Conservation (phyloP, 2,113 vertebrate genomes). For the Corynorhinus townsendii region DNA sequence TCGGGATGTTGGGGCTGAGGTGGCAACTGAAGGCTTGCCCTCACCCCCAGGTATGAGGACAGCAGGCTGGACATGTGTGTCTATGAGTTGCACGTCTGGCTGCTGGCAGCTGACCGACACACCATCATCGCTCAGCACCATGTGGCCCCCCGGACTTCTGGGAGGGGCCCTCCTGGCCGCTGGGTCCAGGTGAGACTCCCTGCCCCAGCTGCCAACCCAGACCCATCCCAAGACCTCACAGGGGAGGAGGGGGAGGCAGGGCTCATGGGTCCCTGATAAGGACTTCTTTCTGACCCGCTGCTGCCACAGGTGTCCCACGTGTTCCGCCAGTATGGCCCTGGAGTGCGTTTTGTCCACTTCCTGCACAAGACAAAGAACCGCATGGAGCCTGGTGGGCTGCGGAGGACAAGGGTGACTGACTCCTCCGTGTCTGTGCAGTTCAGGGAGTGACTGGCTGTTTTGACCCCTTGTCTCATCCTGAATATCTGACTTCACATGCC, state of each 20-base stretch:
- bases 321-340: slow-evolving; percentile 70
- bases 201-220: background rate
- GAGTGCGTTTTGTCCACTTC: slow-evolving; percentile 84
- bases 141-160: slow-evolving; percentile 44
- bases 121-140: slow-evolving; percentile 81
- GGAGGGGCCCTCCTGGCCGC: slow-evolving; percentile 21
- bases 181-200: slow-evolving; percentile 62
- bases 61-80: slow-evolving; percentile 82
- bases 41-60: slow-evolving; percentile 86
- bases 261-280: rapidly evolving
- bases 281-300: background rate
- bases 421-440: slow-evolving; percentile 82
- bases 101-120: slow-evolving; percentile 81
- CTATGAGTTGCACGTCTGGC: slow-evolving; percentile 86
- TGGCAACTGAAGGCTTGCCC: background rate
- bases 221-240: background rate
- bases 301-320: slow-evolving; percentile 74
- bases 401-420: slow-evolving; percentile 78
- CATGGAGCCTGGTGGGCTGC: slow-evolving; percentile 72
- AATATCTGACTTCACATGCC: no score
- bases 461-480: background rate
- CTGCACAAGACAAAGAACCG: slow-evolving; percentile 85
- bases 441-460: slow-evolving; percentile 65
- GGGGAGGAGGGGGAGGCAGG: background rate
- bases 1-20: rapidly evolving